Conservation (phyloP, 2,113 vertebrate species). For the Cochlearius cochlearius region DNA sequence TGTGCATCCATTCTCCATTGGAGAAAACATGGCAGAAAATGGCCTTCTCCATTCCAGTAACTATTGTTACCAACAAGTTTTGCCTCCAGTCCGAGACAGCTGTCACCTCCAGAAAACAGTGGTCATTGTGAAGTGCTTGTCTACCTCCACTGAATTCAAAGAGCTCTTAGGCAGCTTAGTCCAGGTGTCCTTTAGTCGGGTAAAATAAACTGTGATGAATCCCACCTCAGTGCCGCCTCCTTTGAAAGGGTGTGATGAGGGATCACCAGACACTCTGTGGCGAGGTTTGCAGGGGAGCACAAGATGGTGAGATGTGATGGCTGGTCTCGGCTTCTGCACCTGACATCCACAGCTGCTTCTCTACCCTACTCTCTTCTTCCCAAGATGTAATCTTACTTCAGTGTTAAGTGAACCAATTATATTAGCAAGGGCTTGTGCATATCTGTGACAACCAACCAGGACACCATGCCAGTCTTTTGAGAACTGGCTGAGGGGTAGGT, state of each 20-base stretch:
- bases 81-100: neutral
- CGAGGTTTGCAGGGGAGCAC: neutral
- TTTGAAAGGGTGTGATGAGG: neutral
- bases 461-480: neutral
- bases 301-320: neutral
- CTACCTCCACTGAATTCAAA: neutral
- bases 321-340: neutral
- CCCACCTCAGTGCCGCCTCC: neutral
- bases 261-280: neutral
- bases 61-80: neutral
- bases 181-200: neutral
- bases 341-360: neutral
- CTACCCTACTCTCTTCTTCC: neutral
- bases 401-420: neutral
- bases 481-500: neutral
- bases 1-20: neutral
- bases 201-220: neutral
- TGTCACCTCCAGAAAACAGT: neutral
- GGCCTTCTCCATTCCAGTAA: neutral
- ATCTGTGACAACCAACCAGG: neutral
- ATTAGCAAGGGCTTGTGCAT: neutral
- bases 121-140: neutral
- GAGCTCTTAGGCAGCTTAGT: neutral
- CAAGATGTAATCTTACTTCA: neutral
- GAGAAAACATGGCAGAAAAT: neutral